phyloP scores from a whole-genome alignment of 2,888 invertebrate species.

The Xanthia togata region DNA sequence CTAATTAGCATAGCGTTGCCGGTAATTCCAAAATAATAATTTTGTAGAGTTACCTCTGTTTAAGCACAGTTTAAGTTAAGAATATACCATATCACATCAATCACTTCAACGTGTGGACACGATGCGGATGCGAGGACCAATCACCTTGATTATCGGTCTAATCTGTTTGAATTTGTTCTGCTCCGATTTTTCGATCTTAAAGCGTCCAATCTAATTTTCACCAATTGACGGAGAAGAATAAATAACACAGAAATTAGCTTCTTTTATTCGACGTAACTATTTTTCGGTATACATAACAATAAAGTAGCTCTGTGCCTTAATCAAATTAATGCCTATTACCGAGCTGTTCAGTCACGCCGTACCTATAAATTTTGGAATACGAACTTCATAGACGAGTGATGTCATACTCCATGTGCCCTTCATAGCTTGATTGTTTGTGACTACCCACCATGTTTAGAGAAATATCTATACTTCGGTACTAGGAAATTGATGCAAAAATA shows the following conservation, averaged over 20 bases:
- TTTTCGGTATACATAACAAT: slow-evolving; percentile 25
- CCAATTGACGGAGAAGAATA: slow-evolving; percentile 13
- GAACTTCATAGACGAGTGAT: slow-evolving; percentile 52
- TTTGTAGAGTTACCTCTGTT: neutral
- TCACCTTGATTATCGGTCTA: slow-evolving; percentile 45
- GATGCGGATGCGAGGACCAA: slow-evolving; percentile 44
- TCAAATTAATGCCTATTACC: slow-evolving; percentile 58
- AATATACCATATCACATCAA: slow-evolving; percentile 34
- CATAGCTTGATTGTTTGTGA: slow-evolving; percentile 38
- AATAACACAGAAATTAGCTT: slow-evolving; percentile 14
- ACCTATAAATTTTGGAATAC: slow-evolving; percentile 38
- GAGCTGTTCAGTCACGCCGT: slow-evolving; percentile 42
- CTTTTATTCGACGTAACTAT: slow-evolving; percentile 19
- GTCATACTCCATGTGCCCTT: slow-evolving; percentile 64
- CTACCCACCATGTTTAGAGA: slow-evolving; percentile 10
- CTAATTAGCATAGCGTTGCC: no score
- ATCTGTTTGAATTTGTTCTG: slow-evolving; percentile 53
- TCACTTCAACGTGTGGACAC: slow-evolving; percentile 40
- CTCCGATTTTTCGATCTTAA: slow-evolving; percentile 32
- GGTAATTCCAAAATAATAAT: neutral
- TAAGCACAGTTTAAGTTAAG: slow-evolving; percentile 4
- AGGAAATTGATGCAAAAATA: neutral
- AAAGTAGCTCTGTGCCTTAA: slow-evolving; percentile 41
- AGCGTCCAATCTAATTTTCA: slow-evolving; percentile 25
- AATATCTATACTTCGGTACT: slow-evolving; percentile 5